Conservation (phyloP, 2,888 invertebrate species). For the Tolmerus cingulatus region DNA sequence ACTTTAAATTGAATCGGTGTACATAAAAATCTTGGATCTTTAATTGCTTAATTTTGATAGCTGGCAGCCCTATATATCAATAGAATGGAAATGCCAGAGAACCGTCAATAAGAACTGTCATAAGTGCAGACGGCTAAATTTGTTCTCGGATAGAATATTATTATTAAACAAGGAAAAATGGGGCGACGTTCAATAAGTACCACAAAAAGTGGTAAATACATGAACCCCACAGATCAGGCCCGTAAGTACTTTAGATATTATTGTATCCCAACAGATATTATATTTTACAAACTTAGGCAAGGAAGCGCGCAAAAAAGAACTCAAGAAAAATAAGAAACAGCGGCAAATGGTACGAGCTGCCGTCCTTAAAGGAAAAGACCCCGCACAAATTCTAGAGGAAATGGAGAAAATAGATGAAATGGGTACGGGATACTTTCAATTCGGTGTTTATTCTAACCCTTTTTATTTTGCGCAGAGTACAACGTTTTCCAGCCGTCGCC, state of each 20-base stretch:
- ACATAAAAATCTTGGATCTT: no score
- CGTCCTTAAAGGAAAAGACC: conserved; percentile 97
- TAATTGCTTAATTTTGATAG: neutral
- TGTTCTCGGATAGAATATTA: neutral
- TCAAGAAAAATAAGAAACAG: conserved; percentile 98
- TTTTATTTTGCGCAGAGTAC: conserved; percentile 72
- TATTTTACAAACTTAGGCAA: conserved; percentile 72
- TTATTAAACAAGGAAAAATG: conserved; percentile 68
- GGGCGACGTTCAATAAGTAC: conserved; percentile 96
- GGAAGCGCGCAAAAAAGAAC: conserved; percentile 94
- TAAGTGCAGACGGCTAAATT: neutral
- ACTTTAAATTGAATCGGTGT: no score
- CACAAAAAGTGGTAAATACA: conserved; percentile 99
- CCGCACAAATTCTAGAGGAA: conserved; percentile 91
- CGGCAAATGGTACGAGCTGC: conserved; percentile 95
- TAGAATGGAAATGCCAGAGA: neutral
- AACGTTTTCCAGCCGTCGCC: conserved; percentile 95
- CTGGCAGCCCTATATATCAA: neutral
- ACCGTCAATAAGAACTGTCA: neutral
- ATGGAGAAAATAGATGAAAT: conserved; percentile 98
- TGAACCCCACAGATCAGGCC: conserved; percentile 99
- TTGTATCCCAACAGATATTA: neutral
- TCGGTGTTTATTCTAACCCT: neutral
- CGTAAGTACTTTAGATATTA: conserved; percentile 71
- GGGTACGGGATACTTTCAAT: conserved; percentile 69